Evolutionary conservation across 1,140 invertebrate species (phyloP), one percentile per base, ranked within the genome.

Genomic region (Aphaenogaster floridana): DNA sequence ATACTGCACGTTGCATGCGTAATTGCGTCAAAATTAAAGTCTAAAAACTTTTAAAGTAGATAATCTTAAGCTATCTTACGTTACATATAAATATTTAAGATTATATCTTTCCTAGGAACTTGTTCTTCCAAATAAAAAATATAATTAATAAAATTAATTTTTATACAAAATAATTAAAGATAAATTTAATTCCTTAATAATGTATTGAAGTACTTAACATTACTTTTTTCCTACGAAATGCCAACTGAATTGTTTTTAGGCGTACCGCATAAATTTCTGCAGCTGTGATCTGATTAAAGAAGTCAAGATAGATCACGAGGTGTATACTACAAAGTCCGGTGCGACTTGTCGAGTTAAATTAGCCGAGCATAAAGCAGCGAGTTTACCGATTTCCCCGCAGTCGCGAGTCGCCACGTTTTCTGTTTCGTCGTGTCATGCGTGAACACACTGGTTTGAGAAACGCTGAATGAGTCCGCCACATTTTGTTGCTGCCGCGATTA

Each of bases 401-500:
- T 52, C 69, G 17, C 34, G 9, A 34, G 21, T 13, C 17, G 17
- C 15, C 17, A 9, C 11, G 15, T 66, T 66, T 39, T 39, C 34
- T 36, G 48, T 11, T 72, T 52, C 13, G 11, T 36, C 36, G 17
- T 9, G 0, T 21, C 54, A 5, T 15, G 64, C 34, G 34, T 34
- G 15, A 61, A 68, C 39, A 21, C 17, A 1, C 59, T 66, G 57
- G 76, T 83, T 92, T 93, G 92, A 93, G 93, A 93, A 90, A 59
- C 92, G 52, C 93, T 93, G 93, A 89, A 92, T 90, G 91, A 92
- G 89, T 79, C 88, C 86, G 84, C 87, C 81, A 80, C 90, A 93
- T 92, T 91, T 93, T 81, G 89, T 88, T 69, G 88, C 80, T 79
- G 74, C 59, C 64, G 66, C 88, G 72, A 63, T 85, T 87, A 91